A percentile compares a stretch with the other conserved stretches of the same genome.
Conservation (phyloP, 37 sponge, comb jelly and placozoan species). For the Oscarella lobularis region DNA sequence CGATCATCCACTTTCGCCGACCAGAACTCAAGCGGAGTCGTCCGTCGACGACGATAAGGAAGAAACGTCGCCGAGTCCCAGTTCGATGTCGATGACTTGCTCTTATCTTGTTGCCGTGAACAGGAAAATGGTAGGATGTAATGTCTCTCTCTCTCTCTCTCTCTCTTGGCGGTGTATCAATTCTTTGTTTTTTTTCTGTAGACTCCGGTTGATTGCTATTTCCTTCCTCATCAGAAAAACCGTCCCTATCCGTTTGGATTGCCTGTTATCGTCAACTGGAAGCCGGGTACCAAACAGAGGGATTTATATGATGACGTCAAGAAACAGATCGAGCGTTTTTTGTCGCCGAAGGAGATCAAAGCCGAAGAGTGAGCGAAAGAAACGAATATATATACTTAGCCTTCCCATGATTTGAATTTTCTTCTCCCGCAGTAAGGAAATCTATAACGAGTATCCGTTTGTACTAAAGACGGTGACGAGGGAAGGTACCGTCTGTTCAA, state of each 20-base stretch:
- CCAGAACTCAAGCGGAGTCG: too few relatives aligned
- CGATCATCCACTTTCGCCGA: neutral
- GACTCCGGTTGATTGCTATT: constrained; percentile 43
- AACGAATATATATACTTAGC: too few relatives aligned
- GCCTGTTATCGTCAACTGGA: constrained; percentile 69
- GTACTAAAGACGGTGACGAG: constrained; percentile 49
- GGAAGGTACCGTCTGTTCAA: constrained; percentile 56
- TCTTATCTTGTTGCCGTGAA: too few relatives aligned
- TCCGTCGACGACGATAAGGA: too few relatives aligned
- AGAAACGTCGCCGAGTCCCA: too few relatives aligned
- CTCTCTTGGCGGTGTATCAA: neutral
- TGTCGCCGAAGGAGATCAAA: constrained; percentile 36
- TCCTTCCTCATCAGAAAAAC: constrained; percentile 52
- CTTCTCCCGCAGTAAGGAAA: neutral
- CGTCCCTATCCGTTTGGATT: constrained; percentile 52
- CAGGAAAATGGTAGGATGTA: too few relatives aligned
- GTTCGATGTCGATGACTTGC: too few relatives aligned
- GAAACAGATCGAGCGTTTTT: constrained; percentile 48
- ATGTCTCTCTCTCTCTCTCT: too few relatives aligned
- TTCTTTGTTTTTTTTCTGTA: neutral
- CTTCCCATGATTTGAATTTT: too few relatives aligned
- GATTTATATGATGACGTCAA: constrained; percentile 55
- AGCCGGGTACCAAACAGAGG: constrained; percentile 10
- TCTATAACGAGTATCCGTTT: constrained; percentile 49
- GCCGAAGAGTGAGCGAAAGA: too few relatives aligned